Evolutionary conservation across 2,113 vertebrate species (phyloP).

Genomic region (Apus apus): DNA sequence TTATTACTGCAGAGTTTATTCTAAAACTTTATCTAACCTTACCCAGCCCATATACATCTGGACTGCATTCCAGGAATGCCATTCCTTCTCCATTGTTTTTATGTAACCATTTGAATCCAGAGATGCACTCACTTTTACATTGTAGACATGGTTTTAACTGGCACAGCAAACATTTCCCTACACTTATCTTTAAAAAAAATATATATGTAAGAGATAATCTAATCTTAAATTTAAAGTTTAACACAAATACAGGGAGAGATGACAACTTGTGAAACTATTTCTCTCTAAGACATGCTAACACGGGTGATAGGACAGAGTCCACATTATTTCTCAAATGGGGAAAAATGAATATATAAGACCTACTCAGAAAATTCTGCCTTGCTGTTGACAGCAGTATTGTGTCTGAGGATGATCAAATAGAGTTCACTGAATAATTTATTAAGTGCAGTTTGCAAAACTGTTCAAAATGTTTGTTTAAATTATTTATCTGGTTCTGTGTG

Average conservation of each 20-base stretch:
- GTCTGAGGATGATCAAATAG: constrained; percentile 59
- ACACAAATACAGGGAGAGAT: constrained; percentile 52
- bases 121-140: constrained; percentile 65
- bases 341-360: constrained; percentile 60
- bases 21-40: constrained; percentile 64
- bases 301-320: constrained; percentile 47
- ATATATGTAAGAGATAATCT: constrained; percentile 64
- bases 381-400: constrained; percentile 63
- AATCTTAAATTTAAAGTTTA: constrained; percentile 70
- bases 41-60: constrained; percentile 65
- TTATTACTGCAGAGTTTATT: constrained; percentile 63
- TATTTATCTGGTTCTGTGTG: constrained; percentile 48
- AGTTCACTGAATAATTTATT: constrained; percentile 65
- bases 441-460: constrained; percentile 56
- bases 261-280: constrained; percentile 67
- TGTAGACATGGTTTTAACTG: constrained; percentile 57
- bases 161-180: constrained; percentile 54
- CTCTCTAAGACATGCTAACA: constrained; percentile 46
- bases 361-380: constrained; percentile 49
- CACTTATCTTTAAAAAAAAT: constrained; percentile 47
- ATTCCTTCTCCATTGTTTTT: constrained; percentile 65
- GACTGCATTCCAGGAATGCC: constrained; percentile 67
- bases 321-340: constrained; percentile 43
- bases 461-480: constrained; percentile 69
- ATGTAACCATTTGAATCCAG: constrained; percentile 46